Evolutionary conservation across 2,113 vertebrate species (phyloP).

Genomic region (Mustelus asterias): DNA sequence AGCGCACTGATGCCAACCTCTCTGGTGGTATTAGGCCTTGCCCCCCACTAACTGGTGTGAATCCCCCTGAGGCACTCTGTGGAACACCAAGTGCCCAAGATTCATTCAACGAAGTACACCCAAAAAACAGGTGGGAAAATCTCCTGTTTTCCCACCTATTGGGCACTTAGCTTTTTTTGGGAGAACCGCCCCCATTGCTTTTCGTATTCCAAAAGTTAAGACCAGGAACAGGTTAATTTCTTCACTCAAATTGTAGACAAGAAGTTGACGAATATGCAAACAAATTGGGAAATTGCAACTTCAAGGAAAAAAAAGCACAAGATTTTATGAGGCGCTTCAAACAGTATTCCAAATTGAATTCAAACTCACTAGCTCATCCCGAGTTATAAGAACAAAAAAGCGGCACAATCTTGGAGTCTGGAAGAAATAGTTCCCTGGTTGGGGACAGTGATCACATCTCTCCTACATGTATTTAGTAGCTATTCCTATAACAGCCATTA

Average conservation of each 20-base stretch:
- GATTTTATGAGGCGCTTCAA: not conserved
- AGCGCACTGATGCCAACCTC: no score
- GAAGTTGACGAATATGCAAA: slow-evolving; percentile 4
- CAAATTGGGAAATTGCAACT: not conserved
- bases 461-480: not conserved
- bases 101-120: no score
- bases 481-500: not conserved
- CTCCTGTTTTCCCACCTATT: no score
- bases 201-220: not conserved
- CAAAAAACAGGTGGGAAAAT: no score
- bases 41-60: no score
- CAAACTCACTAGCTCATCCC: not conserved
- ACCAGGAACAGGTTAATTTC: not conserved
- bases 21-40: no score
- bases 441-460: not conserved
- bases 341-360: not conserved
- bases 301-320: not conserved
- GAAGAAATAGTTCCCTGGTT: not conserved
- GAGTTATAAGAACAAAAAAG: not conserved
- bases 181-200: not conserved
- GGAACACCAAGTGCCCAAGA: no score
- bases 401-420: not conserved
- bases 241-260: not conserved
- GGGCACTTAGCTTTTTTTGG: no score
- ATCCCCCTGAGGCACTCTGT: no score